A percentile compares a stretch with the other conserved stretches of the same genome.
phyloP scores from a whole-genome alignment of 2,888 invertebrate genomes.

The Acleris sparsana region DNA sequence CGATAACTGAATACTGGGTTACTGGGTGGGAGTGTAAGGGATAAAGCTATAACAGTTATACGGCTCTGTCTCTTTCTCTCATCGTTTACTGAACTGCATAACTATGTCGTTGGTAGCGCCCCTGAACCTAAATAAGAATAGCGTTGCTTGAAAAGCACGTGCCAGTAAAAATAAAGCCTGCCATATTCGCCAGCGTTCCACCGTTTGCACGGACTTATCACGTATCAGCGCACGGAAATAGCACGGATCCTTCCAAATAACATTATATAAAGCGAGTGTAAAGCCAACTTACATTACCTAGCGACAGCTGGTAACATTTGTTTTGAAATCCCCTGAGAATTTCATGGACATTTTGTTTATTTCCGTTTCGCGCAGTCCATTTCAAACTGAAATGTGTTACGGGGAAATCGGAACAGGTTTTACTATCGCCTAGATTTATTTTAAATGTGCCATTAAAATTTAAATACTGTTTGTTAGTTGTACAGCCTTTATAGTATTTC shows the following conservation, averaged over 20 bases:
- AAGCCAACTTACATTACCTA: slow-evolving; percentile 18
- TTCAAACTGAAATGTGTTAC: background rate
- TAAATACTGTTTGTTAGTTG: too few relatives aligned
- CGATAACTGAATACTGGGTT: too few relatives aligned
- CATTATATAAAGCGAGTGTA: slow-evolving; percentile 25
- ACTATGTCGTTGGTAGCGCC: too few relatives aligned
- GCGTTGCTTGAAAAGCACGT: background rate
- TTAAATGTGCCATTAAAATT: too few relatives aligned
- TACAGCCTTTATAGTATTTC: too few relatives aligned
- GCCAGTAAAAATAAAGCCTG: background rate
- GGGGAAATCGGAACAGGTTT: background rate
- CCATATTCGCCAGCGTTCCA: background rate
- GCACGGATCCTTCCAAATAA: slow-evolving; percentile 43
- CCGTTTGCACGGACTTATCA: slow-evolving; percentile 4
- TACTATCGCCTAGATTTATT: background rate
- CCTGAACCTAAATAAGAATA: background rate
- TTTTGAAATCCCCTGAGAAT: slow-evolving; percentile 47
- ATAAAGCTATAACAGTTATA: too few relatives aligned
- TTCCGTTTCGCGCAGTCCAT: slow-evolving; percentile 33
- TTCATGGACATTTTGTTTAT: slow-evolving; percentile 46
- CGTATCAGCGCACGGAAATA: slow-evolving; percentile 18
- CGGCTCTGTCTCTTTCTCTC: too few relatives aligned
- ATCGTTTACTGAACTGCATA: too few relatives aligned
- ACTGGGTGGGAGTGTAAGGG: too few relatives aligned
- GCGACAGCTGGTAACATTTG: slow-evolving; percentile 53